Percentiles rank a stretch among this genome's conserved stretches.
Evolutionary conservation across 2,113 vertebrate species (phyloP).

Genomic region (Sander lucioperca): DNA sequence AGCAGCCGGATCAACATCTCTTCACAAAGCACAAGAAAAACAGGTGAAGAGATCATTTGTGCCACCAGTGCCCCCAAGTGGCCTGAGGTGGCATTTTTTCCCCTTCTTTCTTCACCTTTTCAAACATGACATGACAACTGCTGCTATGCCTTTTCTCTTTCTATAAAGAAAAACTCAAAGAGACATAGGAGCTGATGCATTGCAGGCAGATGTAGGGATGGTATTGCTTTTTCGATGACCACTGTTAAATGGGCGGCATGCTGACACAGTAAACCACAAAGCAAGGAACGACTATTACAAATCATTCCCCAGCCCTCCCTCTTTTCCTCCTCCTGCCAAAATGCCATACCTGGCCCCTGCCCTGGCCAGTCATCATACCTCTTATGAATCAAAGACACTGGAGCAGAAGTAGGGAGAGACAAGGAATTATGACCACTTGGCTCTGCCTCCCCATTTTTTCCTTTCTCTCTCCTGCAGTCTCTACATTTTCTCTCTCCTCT

Average conservation of each 20-base stretch:
- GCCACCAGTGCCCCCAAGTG: slow-evolving; percentile 82
- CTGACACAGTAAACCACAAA: slow-evolving; percentile 69
- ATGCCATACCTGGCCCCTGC: slow-evolving; percentile 59
- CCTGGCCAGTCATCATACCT: slow-evolving; percentile 57
- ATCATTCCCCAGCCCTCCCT: slow-evolving; percentile 59
- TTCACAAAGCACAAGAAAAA: slow-evolving; percentile 20
- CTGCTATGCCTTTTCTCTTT: slow-evolving; percentile 63
- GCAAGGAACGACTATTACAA: slow-evolving; percentile 56
- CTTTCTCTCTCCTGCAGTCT: slow-evolving; percentile 26
- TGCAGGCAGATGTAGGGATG: slow-evolving; percentile 49
- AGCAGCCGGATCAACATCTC: slow-evolving; percentile 36
- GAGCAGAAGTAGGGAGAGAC: slow-evolving; percentile 61
- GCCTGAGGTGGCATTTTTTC: background rate
- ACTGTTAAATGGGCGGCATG: slow-evolving; percentile 64
- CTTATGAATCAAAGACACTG: slow-evolving; percentile 74
- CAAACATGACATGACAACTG: slow-evolving; percentile 58
- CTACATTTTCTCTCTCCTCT: slow-evolving; percentile 41
- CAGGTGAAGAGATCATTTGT: slow-evolving; percentile 47
- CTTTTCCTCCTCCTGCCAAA: slow-evolving; percentile 62
- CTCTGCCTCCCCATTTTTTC: slow-evolving; percentile 46
- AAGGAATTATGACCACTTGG: slow-evolving; percentile 72
- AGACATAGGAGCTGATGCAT: slow-evolving; percentile 60
- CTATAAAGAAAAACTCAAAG: slow-evolving; percentile 44
- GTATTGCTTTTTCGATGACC: slow-evolving; percentile 70
- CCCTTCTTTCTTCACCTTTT: slow-evolving; percentile 10